Evolutionary conservation across 2,888 invertebrate species (phyloP).

Genomic region (Temnothorax unifasciatus): DNA sequence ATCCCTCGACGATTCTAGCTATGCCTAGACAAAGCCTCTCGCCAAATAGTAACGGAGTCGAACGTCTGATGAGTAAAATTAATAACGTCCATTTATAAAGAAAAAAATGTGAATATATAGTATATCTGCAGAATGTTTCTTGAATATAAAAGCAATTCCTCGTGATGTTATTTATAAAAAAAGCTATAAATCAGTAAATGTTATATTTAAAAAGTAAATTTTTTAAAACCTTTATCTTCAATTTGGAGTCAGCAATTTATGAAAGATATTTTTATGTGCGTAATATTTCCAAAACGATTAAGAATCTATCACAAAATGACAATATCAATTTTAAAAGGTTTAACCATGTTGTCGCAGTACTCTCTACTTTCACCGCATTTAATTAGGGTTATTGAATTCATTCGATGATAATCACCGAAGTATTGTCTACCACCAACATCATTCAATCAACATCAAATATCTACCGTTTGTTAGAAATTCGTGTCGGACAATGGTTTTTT

Average conservation of each 20-base stretch:
- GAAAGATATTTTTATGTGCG: not conserved
- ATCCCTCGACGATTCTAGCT: constrained; percentile 56
- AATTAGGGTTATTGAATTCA: not conserved
- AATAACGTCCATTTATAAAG: not conserved
- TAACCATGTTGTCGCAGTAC: not conserved
- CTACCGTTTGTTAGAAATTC: constrained; percentile 18
- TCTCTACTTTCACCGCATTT: not conserved
- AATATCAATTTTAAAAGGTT: not conserved
- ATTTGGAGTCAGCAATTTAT: not conserved
- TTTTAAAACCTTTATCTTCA: not conserved
- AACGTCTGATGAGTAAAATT: constrained; percentile 27
- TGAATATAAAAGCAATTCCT: not conserved
- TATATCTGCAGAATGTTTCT: not conserved
- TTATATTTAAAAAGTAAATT: not conserved
- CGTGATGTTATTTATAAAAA: not conserved
- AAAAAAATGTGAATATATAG: not conserved
- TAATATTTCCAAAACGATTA: not conserved
- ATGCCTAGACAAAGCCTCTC: constrained; percentile 33
- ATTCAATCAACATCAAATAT: constrained; percentile 25
- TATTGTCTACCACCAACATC: not conserved
- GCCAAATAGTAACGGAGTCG: constrained; percentile 7
- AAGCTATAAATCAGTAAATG: not conserved
- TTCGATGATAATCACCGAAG: not conserved
- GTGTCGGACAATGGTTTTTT: constrained; percentile 24
- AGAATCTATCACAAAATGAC: not conserved